Evolutionary conservation across 2,113 vertebrate species (phyloP), one percentile per base, ranked within the genome.

Genomic region (Oceanodroma tethys): DNA sequence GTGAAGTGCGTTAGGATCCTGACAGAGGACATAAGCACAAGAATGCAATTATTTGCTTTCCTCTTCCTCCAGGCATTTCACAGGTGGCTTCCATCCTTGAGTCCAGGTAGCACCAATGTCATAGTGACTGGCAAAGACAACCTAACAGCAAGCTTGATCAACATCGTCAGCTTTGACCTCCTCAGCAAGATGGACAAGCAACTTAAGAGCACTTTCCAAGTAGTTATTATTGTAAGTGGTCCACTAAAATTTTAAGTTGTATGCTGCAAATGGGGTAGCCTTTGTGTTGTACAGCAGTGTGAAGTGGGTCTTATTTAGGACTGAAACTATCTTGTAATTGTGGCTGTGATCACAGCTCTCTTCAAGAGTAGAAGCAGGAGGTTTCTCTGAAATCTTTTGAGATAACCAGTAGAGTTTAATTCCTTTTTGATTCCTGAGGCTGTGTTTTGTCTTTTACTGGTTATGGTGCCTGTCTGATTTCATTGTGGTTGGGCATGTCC

Each of bases 111-210:
- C 93, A 98, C 99, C 98, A 99, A 99, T 4, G 99, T 99, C 81
- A 98, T 99, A 86, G 98, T 99, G 90, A 99, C 98, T 9, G 98
- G 99, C 66, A 99, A 98, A 93, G 99, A 99, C 96, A 95, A 80
- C 47, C 97, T 99, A 78, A 97, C 92, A 9, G 97, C 98, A 16
- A 98, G 99, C 81, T 95, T 98, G 94, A 98, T 99, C 97, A 99
- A 99, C 98, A 99, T 99, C 30, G 85, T 99, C 98, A 99, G 99
- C 97, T 99, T 99, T 74, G 99, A 99, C 95, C 99, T 99, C 70
- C 98, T 99, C 79, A 99, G 99, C 97, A 98, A 98, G 97, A 98
- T 99, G 98, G 98, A 99, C 85, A 99, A 98, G 88, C 98, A 98
- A 93, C 97, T 98, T 60, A 97, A 98, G 88, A 97, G 89, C n/a